Conservation (phyloP, 2,888 invertebrate species). For the Drepana falcataria region DNA sequence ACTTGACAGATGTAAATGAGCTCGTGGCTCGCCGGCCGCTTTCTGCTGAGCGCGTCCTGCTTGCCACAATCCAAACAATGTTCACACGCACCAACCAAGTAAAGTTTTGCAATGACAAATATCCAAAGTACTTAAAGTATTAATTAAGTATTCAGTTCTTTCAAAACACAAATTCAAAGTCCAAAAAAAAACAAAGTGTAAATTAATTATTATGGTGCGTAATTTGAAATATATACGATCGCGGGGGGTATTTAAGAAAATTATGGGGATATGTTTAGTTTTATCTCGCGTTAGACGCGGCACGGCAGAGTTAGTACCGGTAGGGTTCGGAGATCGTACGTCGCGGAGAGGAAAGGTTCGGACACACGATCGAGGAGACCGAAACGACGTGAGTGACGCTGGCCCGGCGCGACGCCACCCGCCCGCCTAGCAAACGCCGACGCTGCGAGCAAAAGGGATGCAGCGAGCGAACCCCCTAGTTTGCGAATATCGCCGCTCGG, state of each 20-base stretch:
- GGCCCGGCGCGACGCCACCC: slow-evolving; percentile 54
- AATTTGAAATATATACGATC: slow-evolving; percentile 23
- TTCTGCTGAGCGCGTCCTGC: slow-evolving; percentile 49
- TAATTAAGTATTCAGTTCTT: slow-evolving; percentile 13
- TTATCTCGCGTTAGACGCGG: slow-evolving; percentile 44
- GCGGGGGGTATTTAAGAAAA: slow-evolving; percentile 32
- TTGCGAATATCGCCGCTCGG: slow-evolving; percentile 70
- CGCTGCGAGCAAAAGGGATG: slow-evolving; percentile 70
- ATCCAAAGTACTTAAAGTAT: slow-evolving; percentile 33
- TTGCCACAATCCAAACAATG: slow-evolving; percentile 62
- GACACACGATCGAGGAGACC: slow-evolving; percentile 71
- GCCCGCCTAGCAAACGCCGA: slow-evolving; percentile 62
- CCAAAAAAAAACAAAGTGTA: background rate
- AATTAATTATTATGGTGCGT: slow-evolving; percentile 7
- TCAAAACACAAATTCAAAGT: background rate
- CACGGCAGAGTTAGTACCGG: slow-evolving; percentile 61
- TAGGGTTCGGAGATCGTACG: slow-evolving; percentile 68
- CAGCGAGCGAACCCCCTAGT: slow-evolving; percentile 54
- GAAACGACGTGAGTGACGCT: slow-evolving; percentile 74
- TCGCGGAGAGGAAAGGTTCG: slow-evolving; percentile 72
- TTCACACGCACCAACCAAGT: slow-evolving; percentile 39
- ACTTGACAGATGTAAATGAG: slow-evolving; percentile 67
- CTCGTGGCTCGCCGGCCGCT: slow-evolving; percentile 40
- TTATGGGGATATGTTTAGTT: slow-evolving; percentile 38
- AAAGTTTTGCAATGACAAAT: slow-evolving; percentile 34